Percentiles rank a stretch among this genome's conserved stretches.
Conservation (phyloP, 2,797 vertebrate genomes). For the Xenops minutus region DNA sequence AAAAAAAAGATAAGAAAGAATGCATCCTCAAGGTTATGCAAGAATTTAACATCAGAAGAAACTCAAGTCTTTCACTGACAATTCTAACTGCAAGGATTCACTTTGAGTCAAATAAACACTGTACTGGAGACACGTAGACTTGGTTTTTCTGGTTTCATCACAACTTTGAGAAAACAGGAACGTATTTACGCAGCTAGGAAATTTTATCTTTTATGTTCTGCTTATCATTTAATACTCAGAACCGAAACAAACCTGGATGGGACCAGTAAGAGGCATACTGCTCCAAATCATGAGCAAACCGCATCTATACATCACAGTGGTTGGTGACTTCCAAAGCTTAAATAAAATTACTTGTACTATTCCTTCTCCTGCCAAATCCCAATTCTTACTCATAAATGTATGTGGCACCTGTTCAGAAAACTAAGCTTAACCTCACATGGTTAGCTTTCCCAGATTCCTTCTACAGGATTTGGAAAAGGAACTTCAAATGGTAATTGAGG, state of each 20-base stretch:
- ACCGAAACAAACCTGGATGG: background rate
- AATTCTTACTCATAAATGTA: background rate
- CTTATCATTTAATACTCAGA: background rate
- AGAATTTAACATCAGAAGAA: background rate
- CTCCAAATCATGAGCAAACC: background rate
- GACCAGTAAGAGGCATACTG: background rate
- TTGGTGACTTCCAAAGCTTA: background rate
- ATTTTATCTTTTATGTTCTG: background rate
- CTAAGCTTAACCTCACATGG: background rate
- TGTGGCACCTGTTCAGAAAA: background rate
- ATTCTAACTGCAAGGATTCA: background rate
- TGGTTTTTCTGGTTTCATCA: background rate
- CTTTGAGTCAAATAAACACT: background rate
- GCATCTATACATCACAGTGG: background rate
- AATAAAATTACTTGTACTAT: background rate
- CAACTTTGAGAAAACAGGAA: background rate
- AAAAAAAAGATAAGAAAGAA: background rate
- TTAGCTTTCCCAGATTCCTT: background rate
- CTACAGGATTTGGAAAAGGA: background rate
- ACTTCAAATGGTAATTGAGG: background rate
- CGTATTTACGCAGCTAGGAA: background rate
- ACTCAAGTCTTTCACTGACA: background rate
- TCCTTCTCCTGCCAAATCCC: background rate
- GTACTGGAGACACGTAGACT: accelerated
- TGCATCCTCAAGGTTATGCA: background rate